phyloP scores from a whole-genome alignment of 2,888 invertebrate genomes.

The Drosophila tanythrix region DNA sequence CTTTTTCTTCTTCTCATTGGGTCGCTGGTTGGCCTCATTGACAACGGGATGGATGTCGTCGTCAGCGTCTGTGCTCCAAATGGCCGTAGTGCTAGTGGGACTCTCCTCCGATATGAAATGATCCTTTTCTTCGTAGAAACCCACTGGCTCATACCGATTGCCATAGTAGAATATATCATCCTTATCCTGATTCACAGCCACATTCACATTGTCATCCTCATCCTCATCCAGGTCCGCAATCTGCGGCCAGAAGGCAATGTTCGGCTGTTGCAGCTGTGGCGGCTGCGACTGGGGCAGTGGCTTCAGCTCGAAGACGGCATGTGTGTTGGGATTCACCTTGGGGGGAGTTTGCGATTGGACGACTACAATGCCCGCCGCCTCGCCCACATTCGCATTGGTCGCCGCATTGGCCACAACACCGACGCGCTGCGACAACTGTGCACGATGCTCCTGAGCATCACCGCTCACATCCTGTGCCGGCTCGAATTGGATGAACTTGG shows the following conservation, averaged over 20 bases:
- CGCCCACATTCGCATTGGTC: slow-evolving; percentile 62
- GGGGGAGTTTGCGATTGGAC: slow-evolving; percentile 74
- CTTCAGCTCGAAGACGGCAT: slow-evolving; percentile 78
- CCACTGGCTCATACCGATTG: slow-evolving; percentile 35
- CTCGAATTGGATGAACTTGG: neutral
- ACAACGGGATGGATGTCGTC: slow-evolving; percentile 50
- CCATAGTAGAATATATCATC: slow-evolving; percentile 45
- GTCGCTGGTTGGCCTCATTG: slow-evolving; percentile 47
- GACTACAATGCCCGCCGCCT: slow-evolving; percentile 68
- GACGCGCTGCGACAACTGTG: slow-evolving; percentile 54
- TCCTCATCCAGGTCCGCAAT: slow-evolving; percentile 3
- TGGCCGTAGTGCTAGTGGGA: slow-evolving; percentile 60
- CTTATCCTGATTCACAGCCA: slow-evolving; percentile 14
- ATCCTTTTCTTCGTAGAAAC: slow-evolving; percentile 50
- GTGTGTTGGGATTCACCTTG: slow-evolving; percentile 80
- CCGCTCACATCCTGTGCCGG: neutral
- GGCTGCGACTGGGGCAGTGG: slow-evolving; percentile 51
- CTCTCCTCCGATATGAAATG: slow-evolving; percentile 48
- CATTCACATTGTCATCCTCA: slow-evolving; percentile 18
- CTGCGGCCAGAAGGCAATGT: slow-evolving; percentile 38
- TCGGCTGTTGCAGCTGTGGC: slow-evolving; percentile 1
- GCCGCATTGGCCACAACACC: slow-evolving; percentile 58
- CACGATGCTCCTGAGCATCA: slow-evolving; percentile 4
- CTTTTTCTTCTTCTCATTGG: slow-evolving; percentile 21
- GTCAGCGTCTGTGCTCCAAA: slow-evolving; percentile 70